A percentile compares a stretch with the other conserved stretches of the same genome.
Evolutionary conservation across 2,113 vertebrate genomes (phyloP).

Genomic region (Hyaena hyaena): DNA sequence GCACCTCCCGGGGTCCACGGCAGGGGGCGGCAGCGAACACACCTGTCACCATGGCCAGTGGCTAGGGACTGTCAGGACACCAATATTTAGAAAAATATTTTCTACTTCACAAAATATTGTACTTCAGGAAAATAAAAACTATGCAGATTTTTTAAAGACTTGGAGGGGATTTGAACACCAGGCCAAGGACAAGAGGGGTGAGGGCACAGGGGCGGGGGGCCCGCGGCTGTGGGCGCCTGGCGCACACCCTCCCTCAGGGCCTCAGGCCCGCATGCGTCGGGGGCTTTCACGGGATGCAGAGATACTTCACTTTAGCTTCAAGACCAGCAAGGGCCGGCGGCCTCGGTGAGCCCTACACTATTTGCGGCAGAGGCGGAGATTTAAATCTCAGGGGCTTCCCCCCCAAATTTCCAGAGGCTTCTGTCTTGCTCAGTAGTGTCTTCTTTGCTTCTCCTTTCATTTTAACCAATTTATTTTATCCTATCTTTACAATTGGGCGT

Average conservation of each 20-base stretch:
- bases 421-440: not conserved
- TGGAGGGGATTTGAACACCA: not conserved
- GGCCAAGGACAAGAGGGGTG: rapidly evolving
- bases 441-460: not conserved
- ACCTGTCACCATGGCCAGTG: not conserved
- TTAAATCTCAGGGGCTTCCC: not conserved
- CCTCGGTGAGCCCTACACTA: not conserved
- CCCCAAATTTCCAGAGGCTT: not conserved
- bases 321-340: not conserved
- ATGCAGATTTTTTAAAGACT: not conserved
- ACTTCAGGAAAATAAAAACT: not conserved
- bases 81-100: not conserved
- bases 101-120: not conserved
- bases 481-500: not conserved
- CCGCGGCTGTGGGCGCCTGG: not conserved
- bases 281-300: rapidly evolving
- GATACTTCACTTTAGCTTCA: not conserved
- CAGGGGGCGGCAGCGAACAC: not conserved
- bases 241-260: not conserved
- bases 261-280: no score
- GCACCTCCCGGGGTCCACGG: not conserved
- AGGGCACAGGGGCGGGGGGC: not conserved
- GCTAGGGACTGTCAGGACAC: not conserved
- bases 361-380: not conserved
- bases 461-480: not conserved